Evolutionary conservation across 2,113 vertebrate genomes (phyloP), one percentile per base, ranked within the genome.

Genomic region (Empidonax traillii): DNA sequence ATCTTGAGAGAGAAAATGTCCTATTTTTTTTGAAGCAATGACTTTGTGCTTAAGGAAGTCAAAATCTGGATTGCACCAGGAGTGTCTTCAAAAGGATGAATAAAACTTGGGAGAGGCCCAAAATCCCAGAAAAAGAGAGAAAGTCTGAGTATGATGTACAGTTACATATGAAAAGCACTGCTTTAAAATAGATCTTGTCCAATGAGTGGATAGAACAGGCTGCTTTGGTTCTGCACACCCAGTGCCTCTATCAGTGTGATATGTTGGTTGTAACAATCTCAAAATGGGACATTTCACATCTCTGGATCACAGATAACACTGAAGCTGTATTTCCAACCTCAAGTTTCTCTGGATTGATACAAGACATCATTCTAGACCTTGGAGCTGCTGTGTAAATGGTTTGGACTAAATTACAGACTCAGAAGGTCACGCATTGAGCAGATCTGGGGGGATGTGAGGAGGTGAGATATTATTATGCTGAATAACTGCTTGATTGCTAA

Each of bases 351-450:
- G 14, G 6, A 5, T 10, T 27, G 8, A 20, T 55, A 21, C 14
- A 35, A 53, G 5, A 17, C 39, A 30, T 41, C 20, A 43, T 47
- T 13, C 2, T 11, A 66, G 17, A 21, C 20, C 19, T 41, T 37
- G 35, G 12, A 46, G 22, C 2, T 61, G 10, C 30, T 66, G 21
- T n/a, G 20, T 28, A 86, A 46, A 16, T 23, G 5, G 3, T 49
- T 75, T 43, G 8, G 28, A 31, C 8, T 35, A 14, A 85, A 59
- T 33, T 11, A 35, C 1, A 8, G 49, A 30, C 21, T 4, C 4
- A 44, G 41, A 66, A 86, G 27, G 1, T 47, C 0, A 0, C 28
- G 30, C 7, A 46, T 5, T 11, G 10, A 6, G 8, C 14, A 77
- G 35, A 59, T 39, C 21, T n/a, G 51, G 21, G 21, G 39, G 23